Conservation (phyloP, 1,140 invertebrate genomes). For the Aphis craccivora region DNA sequence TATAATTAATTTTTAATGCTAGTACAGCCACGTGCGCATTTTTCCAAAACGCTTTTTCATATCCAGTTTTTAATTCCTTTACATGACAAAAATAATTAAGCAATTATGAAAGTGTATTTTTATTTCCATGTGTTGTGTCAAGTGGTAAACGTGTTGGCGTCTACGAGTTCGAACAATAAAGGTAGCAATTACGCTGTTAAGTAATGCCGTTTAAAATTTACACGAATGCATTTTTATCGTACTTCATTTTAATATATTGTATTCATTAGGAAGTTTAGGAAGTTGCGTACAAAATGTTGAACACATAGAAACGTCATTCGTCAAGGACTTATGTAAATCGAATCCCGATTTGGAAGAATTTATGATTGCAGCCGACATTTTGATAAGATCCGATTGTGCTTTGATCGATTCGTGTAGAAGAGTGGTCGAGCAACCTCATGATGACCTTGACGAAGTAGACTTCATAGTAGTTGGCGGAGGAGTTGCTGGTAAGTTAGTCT, state of each 20-base stretch:
- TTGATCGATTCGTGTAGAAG: constrained; percentile 67
- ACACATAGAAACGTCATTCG: background rate
- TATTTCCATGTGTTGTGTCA: background rate
- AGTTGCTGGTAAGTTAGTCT: constrained; percentile 59
- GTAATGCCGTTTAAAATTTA: background rate
- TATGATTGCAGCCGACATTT: constrained; percentile 65
- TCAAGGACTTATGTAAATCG: background rate
- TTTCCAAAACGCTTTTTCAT: background rate
- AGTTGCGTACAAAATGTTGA: background rate
- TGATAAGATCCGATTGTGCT: constrained; percentile 65
- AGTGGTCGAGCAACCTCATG: constrained; percentile 37
- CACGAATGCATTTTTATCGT: background rate
- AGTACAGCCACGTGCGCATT: background rate
- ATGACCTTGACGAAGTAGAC: constrained; percentile 62
- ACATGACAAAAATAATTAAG: background rate
- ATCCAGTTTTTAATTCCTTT: background rate
- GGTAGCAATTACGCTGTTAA: background rate
- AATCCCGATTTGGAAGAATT: constrained; percentile 63
- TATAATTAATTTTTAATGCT: background rate
- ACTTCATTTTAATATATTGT: background rate
- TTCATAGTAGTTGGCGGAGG: constrained; percentile 62
- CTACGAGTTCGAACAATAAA: background rate
- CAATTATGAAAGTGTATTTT: constrained; percentile 11
- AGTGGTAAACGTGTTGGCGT: background rate
- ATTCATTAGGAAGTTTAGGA: background rate